Base-by-base conservation (phyloP, 2,888 invertebrate genomes). In the Hemithea aestivaria region DNA sequence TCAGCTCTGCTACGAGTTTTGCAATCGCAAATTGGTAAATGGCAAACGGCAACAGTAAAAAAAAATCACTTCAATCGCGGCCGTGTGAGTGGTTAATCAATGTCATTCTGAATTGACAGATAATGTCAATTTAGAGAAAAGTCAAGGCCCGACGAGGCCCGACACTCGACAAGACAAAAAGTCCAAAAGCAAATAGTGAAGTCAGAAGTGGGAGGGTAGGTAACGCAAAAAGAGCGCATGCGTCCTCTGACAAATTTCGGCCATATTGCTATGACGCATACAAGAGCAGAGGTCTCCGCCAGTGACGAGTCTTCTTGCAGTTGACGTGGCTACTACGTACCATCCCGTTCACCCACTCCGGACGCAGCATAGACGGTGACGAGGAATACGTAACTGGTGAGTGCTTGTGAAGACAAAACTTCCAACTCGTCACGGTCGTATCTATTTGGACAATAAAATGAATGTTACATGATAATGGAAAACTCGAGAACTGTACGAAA, bases 371-470 rank as follows among this genome's bases (percentile, higher is more conserved):
- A 94, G 90, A 92, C 92, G 92, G 94, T 94, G 94, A 95, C 94
- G 94, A 94, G 93, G 93, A 94, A 94, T 94, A 94, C 94, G 94
- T 94, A 95, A 94, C 94, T 92, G 93, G 93, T 93, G 92, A 93
- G 92, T 93, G 91, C 91, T 90, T 78, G 76, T 75, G 83, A 83
- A 85, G 85, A 82, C 84, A 71, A 76, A 78, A 82, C 82, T 85
- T 82, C 76, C 81, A 76, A 82, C 73, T 83, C 84, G 85, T 87
- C 85, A 85, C 76, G 80, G 76, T 75, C 79, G 71, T 71, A 67
- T 73, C 69, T 70, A 76, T 78, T 77, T 73, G 73, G 66, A 70
- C 73, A 80, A 71, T 76, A 76, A 78, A 72, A 66, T 72, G 61
- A 80, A 74, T 81, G 78, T 69, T 71, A 61, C 56, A 45, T 66